Base-by-base conservation (phyloP, 1,140 invertebrate genomes). In the Temnothorax curvispinosus region DNA sequence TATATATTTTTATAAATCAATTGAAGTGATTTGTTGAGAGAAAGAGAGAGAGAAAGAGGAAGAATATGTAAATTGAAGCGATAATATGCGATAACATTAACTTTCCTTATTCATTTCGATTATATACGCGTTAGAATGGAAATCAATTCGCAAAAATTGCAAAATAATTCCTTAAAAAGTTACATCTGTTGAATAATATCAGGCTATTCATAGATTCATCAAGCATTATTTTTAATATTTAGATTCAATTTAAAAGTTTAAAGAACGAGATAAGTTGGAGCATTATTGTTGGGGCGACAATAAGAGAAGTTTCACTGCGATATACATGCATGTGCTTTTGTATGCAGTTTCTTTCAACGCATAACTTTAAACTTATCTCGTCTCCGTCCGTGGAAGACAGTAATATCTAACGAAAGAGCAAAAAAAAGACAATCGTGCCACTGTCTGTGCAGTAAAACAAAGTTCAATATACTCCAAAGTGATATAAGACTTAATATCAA, bases 291-390 rank as follows among this genome's bases (percentile, higher is more conserved):
- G 52, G 3, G 13, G 32, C n/a, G 6, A 41, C 1, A 74, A 74
- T 47, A 8, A 13, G 56, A 9, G 13, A 60, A 84, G 41, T 41
- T 13, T 21, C 47, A n/a, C 9, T n/a, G 32, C 47, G 6, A 65
- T 69, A 69, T 3, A 5, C 15, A 32, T 3, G 4, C 15, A 32
- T 8, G 1, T 18, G 32, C 32, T 47, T 15, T 27, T 47, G 50
- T 4, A 56, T 18, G 32, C 47, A 71, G 47, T 74, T 75, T 75
- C 54, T 21, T 84, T 54, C n/a, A 7, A 67, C 38, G 9, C 21
- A 9, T 50, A 72, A 38, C 38, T 58, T 47, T 13, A 44, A 72
- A 72, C n/a, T 60, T 74, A 74, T 60, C 80, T 74, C 69, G 52
- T 35, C 8, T 35, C 15, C 13, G 1, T 60, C 15, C 13, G 1